These are phyloP conservation scores for Griposia aprilina DNA, from an alignment of 2,888 invertebrate genomes.

Conservation along the genomic window DNA sequence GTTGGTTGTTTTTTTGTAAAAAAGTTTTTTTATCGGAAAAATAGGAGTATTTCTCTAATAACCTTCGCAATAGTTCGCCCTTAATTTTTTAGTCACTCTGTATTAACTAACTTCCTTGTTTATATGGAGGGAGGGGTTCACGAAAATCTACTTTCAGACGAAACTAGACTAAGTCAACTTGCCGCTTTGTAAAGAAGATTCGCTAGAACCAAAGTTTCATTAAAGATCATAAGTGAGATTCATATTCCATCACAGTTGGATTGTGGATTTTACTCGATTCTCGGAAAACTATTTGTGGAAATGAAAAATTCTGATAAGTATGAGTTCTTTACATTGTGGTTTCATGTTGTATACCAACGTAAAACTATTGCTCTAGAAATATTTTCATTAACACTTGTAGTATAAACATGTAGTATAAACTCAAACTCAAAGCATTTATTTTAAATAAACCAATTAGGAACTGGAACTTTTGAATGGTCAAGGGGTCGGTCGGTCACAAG, in stretches of 20 bases:
- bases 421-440: too few relatives aligned
- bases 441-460: too few relatives aligned
- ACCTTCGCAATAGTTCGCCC: neutral
- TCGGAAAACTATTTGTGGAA: neutral
- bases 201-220: slow-evolving; percentile 19
- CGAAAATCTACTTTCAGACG: slow-evolving; percentile 56
- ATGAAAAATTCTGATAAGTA: neutral
- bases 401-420: too few relatives aligned
- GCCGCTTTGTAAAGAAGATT: slow-evolving; percentile 46
- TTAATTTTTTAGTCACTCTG: slow-evolving; percentile 20
- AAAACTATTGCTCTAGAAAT: too few relatives aligned
- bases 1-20: too few relatives aligned
- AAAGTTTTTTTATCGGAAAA: too few relatives aligned
- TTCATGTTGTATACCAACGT: too few relatives aligned
- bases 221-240: slow-evolving; percentile 21
- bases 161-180: slow-evolving; percentile 45
- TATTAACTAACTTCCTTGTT: slow-evolving; percentile 40
- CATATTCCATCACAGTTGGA: slow-evolving; percentile 20
- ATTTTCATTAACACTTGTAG: neutral
- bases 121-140: slow-evolving; percentile 38
- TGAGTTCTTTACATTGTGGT: too few relatives aligned
- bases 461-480: too few relatives aligned
- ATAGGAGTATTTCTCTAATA: neutral
- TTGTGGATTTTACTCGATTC: neutral
- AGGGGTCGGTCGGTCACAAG: too few relatives aligned